A percentile compares a stretch with the other conserved stretches of the same genome.
Conservation (phyloP, 2,888 invertebrate genomes). For the Timema cristinae region DNA sequence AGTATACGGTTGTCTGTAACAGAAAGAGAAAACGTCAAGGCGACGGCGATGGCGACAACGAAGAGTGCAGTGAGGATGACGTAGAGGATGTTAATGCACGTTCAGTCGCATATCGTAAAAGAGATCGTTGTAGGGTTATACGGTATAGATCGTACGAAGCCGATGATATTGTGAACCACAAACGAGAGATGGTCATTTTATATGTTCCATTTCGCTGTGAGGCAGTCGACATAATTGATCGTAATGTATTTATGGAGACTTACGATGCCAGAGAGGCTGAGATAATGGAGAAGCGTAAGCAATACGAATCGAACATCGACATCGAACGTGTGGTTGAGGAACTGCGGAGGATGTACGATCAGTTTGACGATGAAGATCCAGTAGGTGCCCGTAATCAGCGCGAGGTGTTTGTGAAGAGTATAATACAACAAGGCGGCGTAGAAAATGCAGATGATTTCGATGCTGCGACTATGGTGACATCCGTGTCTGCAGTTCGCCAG, state of each 20-base stretch:
- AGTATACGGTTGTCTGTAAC: constrained; percentile 15
- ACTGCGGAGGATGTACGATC: constrained; percentile 1
- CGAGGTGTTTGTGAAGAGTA: constrained; percentile 6
- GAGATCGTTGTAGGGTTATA: constrained; percentile 14
- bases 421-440: constrained; percentile 2
- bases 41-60: background rate
- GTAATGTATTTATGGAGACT: constrained; percentile 1
- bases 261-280: constrained; percentile 1
- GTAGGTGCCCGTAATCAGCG: background rate
- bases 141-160: constrained; percentile 25
- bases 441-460: constrained; percentile 8
- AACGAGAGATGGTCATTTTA: constrained; percentile 27
- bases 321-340: constrained; percentile 5
- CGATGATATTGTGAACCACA: constrained; percentile 16
- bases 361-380: constrained; percentile 7
- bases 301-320: constrained; percentile 12
- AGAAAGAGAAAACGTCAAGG: constrained; percentile 10
- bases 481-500: background rate
- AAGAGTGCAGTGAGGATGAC: constrained; percentile 1
- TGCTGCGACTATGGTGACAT: constrained; percentile 8
- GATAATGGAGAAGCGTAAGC: constrained; percentile 6
- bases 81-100: background rate
- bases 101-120: constrained; percentile 4
- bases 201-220: constrained; percentile 23
- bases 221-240: constrained; percentile 14